These are phyloP conservation scores for Allobates femoralis DNA, from an alignment of 2,797 vertebrate species.

Conservation along the genomic window DNA sequence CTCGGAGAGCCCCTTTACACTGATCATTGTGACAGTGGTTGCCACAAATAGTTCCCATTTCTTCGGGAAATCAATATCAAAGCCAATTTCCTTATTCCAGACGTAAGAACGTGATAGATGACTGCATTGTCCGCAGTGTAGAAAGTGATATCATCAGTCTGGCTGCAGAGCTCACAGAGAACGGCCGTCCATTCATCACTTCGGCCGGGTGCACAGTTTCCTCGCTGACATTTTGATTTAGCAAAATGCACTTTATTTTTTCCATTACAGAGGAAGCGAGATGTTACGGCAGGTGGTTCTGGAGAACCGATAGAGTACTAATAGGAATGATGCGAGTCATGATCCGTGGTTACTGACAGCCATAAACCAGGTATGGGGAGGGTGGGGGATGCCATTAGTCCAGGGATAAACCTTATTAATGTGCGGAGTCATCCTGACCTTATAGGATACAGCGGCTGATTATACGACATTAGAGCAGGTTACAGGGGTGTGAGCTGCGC, in stretches of 20 bases:
- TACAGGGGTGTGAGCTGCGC: background rate
- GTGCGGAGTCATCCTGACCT: background rate
- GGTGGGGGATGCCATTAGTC: background rate
- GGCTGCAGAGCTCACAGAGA: background rate
- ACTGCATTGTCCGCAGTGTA: background rate
- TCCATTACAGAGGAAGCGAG: background rate
- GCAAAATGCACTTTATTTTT: background rate
- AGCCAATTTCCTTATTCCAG: background rate
- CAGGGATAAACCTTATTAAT: background rate
- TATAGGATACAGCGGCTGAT: background rate
- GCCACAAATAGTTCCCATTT: too few species aligned
- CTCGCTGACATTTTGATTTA: slow-evolving; percentile 5
- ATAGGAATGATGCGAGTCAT: background rate
- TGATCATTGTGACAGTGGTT: background rate
- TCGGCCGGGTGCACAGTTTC: background rate
- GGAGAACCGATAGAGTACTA: background rate
- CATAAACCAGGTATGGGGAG: background rate
- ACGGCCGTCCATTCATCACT: slow-evolving; percentile 6
- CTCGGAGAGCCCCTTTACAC: background rate
- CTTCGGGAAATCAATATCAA: background rate
- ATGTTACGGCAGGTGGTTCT: background rate
- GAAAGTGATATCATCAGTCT: background rate
- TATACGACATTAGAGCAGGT: background rate
- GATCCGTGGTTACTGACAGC: background rate
- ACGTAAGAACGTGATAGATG: background rate